phyloP scores from a whole-genome alignment of 2,797 vertebrate genomes.

The Strix occidentalis region DNA sequence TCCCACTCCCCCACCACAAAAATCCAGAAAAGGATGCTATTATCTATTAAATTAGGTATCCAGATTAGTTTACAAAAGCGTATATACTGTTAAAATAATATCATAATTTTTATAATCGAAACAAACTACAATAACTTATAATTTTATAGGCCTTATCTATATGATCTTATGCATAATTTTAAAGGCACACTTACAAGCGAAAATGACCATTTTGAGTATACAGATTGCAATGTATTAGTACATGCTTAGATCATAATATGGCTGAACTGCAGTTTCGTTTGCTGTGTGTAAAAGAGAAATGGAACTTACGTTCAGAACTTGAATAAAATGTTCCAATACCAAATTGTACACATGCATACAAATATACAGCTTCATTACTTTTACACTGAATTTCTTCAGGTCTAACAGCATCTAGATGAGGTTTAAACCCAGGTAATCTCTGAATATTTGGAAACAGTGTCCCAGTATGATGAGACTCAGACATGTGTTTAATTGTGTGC shows the following conservation, averaged over 20 bases:
- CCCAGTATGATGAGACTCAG: neutral
- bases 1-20: neutral
- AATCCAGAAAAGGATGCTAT: neutral
- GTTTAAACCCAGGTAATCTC: constrained; percentile 14
- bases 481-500: neutral
- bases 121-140: neutral
- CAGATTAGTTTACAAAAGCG: neutral
- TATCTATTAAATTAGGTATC: neutral
- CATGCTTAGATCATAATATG: neutral
- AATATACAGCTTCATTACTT: neutral
- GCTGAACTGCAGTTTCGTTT: neutral
- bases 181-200: neutral
- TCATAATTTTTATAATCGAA: neutral
- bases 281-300: neutral
- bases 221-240: neutral
- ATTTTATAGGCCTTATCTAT: neutral
- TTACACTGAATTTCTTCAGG: neutral
- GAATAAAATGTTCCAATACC: neutral
- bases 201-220: neutral
- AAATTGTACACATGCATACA: neutral
- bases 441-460: constrained; percentile 8
- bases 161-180: neutral
- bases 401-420: neutral
- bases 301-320: neutral
- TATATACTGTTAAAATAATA: neutral